phyloP scores from a whole-genome alignment of 2,888 invertebrate genomes.

The Mycogona germanica region DNA sequence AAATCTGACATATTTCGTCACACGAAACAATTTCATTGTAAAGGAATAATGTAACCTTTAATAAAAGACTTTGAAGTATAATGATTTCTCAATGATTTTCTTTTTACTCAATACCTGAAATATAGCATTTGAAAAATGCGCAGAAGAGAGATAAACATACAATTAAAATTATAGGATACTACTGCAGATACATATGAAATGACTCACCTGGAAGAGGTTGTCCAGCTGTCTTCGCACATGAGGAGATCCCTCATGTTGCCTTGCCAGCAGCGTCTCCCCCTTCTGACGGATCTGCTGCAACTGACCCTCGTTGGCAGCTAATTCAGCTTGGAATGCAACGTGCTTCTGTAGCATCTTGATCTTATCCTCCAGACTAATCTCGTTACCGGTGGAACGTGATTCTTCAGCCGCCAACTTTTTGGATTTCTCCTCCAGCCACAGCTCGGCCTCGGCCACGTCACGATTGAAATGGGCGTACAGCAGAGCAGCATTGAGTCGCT shows the following conservation, averaged over 20 bases:
- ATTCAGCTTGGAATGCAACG: constrained; percentile 87
- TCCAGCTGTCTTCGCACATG: constrained; percentile 57
- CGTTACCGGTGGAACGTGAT: constrained; percentile 59
- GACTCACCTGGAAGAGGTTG: constrained; percentile 47
- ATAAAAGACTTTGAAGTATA: too few relatives aligned
- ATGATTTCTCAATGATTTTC: too few relatives aligned
- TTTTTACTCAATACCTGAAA: too few relatives aligned
- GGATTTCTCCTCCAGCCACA: constrained; percentile 84
- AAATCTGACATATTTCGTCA: too few relatives aligned
- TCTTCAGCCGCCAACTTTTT: constrained; percentile 72
- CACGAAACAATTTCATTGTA: too few relatives aligned
- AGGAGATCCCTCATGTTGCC: constrained; percentile 55
- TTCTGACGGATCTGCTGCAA: constrained; percentile 61
- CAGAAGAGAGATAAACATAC: too few relatives aligned
- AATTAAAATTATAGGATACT: too few relatives aligned
- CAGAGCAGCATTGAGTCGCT: constrained; percentile 59
- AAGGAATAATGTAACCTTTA: too few relatives aligned
- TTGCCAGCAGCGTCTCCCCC: constrained; percentile 41
- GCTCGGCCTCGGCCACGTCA: constrained; percentile 63
- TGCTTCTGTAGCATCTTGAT: constrained; percentile 89
- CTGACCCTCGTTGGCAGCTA: constrained; percentile 71
- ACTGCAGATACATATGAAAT: too few relatives aligned
- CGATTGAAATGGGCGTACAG: constrained; percentile 81
- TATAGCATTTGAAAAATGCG: too few relatives aligned
- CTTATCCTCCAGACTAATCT: constrained; percentile 76